A percentile compares a stretch with the other conserved stretches of the same genome.
Conservation (phyloP, 2,888 invertebrate species). For the Ochropleura plecta region DNA sequence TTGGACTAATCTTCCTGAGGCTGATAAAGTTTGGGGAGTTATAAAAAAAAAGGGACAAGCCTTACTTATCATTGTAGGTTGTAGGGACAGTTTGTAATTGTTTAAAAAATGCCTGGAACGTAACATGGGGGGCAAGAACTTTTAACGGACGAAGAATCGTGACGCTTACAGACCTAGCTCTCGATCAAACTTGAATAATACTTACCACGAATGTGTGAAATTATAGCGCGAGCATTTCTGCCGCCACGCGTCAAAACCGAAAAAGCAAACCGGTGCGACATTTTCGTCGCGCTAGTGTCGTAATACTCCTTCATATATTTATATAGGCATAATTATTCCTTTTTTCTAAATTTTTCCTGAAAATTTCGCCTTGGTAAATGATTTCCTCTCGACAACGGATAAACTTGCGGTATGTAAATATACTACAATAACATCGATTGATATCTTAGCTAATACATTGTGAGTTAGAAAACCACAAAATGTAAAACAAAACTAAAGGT, state of each 20-base stretch:
- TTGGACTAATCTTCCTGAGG: neutral
- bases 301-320: neutral
- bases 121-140: neutral
- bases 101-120: neutral
- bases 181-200: neutral
- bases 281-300: neutral
- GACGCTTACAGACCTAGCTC: neutral
- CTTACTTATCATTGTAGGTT: neutral
- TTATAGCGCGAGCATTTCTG: neutral
- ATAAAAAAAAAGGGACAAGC: neutral
- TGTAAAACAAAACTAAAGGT: neutral
- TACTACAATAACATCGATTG: neutral
- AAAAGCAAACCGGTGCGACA: neutral
- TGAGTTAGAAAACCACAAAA: neutral
- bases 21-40: neutral
- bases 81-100: neutral
- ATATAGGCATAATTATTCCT: neutral
- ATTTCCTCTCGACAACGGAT: neutral
- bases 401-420: neutral
- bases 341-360: neutral
- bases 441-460: neutral
- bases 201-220: neutral
- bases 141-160: neutral
- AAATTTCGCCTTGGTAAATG: neutral
- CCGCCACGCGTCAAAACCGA: too few relatives aligned